A percentile compares a stretch with the other conserved stretches of the same genome.
Evolutionary conservation across 2,888 invertebrate genomes (phyloP).

Genomic region (Lasioglossum villosulum): DNA sequence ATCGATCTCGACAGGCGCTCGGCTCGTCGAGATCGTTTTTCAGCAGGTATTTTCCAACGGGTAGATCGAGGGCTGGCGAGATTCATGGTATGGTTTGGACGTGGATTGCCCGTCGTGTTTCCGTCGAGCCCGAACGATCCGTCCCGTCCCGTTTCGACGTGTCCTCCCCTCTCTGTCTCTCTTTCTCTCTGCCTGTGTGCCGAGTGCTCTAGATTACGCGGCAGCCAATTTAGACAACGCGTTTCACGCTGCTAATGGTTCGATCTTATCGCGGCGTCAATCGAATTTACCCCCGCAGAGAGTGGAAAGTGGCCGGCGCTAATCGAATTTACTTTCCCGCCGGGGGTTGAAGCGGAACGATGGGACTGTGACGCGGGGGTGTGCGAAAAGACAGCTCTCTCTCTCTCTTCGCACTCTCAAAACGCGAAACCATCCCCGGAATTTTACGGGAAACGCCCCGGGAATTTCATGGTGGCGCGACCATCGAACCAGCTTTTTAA

Average conservation of each 20-base stretch:
- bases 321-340: conserved; percentile 63
- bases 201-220: conserved; percentile 12
- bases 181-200: neutral
- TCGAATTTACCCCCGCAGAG: conserved; percentile 46
- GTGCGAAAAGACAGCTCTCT: neutral
- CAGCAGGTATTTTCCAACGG: conserved; percentile 3
- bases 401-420: neutral
- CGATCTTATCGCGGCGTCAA: conserved; percentile 59
- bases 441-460: conserved; percentile 1
- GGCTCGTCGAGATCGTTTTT: conserved; percentile 14
- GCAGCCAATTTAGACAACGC: conserved; percentile 39
- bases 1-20: neutral
- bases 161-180: neutral
- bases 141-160: neutral
- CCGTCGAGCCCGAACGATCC: neutral
- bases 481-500: neutral
- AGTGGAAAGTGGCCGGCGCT: conserved; percentile 54
- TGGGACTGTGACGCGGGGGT: conserved; percentile 7
- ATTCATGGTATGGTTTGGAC: conserved; percentile 24
- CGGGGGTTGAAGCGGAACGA: neutral
- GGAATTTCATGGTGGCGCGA: neutral
- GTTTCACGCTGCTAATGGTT: conserved; percentile 43
- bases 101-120: conserved; percentile 24
- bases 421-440: conserved; percentile 22
- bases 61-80: conserved; percentile 15